Evolutionary conservation across 2,797 vertebrate species (phyloP).

Genomic region (Parauchenoglanis punctatus): DNA sequence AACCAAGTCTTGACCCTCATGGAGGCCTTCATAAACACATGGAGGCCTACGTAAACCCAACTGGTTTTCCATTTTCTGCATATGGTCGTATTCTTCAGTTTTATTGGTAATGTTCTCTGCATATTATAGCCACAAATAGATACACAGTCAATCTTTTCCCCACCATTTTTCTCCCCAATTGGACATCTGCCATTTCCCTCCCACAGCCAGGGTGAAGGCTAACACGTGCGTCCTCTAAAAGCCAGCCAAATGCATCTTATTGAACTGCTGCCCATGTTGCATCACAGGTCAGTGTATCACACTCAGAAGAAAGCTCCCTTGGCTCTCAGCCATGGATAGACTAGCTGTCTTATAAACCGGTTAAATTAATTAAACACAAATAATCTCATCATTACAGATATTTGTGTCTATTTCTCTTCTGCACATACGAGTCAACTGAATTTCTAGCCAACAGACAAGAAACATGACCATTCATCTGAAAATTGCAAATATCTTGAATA

Average conservation of each 20-base stretch:
- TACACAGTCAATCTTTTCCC: background rate
- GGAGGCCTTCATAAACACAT: too few species aligned
- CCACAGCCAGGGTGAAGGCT: background rate
- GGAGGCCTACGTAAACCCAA: too few species aligned
- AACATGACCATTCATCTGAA: background rate
- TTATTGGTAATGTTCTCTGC: background rate
- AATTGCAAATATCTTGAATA: background rate
- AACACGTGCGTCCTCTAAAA: conserved; percentile 1
- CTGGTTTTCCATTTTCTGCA: background rate
- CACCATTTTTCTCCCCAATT: background rate
- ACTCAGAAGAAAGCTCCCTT: background rate
- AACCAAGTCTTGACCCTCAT: background rate
- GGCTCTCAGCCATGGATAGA: background rate
- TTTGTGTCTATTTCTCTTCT: background rate
- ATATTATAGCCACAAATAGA: background rate
- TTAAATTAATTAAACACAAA: background rate
- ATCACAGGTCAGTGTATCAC: background rate
- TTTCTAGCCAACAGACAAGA: background rate
- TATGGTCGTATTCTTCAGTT: background rate
- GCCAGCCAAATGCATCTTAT: background rate
- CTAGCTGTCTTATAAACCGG: background rate
- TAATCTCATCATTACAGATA: background rate
- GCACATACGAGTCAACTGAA: background rate
- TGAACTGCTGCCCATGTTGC: background rate
- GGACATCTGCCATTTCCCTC: background rate